phyloP scores from a whole-genome alignment of 2,113 vertebrate species.

The Pipra filicauda region DNA sequence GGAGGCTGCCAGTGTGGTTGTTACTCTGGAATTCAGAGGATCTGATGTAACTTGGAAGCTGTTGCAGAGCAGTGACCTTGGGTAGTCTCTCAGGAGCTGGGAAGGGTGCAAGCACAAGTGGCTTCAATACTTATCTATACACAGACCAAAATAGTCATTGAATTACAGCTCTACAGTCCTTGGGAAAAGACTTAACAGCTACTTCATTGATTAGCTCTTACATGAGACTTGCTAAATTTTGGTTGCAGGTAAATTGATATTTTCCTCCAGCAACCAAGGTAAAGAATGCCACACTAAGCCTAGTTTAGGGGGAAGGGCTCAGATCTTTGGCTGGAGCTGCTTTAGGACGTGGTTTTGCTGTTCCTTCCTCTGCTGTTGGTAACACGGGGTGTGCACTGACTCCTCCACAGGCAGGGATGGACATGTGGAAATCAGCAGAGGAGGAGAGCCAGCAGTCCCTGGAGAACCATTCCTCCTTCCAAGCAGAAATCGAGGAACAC shows the following conservation, averaged over 20 bases:
- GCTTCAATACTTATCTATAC: accelerated
- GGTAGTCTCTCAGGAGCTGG: neutral
- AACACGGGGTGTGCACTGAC: accelerated
- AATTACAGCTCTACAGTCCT: neutral
- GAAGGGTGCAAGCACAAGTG: no score
- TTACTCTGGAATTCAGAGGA: accelerated
- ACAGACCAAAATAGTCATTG: neutral
- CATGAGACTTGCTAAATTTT: neutral
- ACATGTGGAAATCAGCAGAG: constrained; percentile 52
- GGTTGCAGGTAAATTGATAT: neutral
- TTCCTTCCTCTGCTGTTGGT: neutral
- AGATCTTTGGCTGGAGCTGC: neutral
- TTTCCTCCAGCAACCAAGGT: neutral
- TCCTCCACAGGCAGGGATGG: constrained; percentile 51
- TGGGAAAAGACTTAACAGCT: neutral
- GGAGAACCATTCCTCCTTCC: constrained; percentile 52
- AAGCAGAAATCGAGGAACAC: constrained; percentile 38
- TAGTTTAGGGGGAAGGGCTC: neutral
- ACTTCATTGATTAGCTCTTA: neutral
- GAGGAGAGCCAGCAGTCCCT: constrained; percentile 39
- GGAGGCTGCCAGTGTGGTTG: no score
- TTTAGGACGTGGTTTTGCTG: neutral
- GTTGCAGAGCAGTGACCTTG: neutral
- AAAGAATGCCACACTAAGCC: neutral
- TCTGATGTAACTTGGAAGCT: no score